A percentile compares a stretch with the other conserved stretches of the same genome.
phyloP scores from a whole-genome alignment of 2,797 vertebrate species.

The Hylomyscus alleni region DNA sequence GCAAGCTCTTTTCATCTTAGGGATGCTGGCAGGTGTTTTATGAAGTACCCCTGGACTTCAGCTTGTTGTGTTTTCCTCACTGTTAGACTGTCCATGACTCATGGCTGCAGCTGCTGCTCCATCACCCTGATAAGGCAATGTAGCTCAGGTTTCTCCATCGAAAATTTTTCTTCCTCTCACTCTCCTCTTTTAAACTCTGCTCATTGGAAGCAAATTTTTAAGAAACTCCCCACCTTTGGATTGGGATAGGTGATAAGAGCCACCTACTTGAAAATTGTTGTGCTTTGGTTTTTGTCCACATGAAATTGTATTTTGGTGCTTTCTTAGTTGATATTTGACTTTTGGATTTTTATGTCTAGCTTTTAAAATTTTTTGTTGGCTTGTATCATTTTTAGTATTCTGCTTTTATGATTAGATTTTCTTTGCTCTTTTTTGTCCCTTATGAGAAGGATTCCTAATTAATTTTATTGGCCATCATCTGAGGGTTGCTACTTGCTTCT shows the following conservation, averaged over 20 bases:
- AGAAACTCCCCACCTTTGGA: neutral
- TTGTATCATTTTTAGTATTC: neutral
- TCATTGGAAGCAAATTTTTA: conserved; percentile 2
- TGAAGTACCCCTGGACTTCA: neutral
- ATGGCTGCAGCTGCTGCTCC: neutral
- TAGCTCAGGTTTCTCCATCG: neutral
- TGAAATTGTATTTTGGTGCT: conserved; percentile 32
- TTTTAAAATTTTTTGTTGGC: conserved; percentile 5
- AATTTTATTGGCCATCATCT: neutral
- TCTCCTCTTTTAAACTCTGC: neutral
- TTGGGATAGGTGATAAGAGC: neutral
- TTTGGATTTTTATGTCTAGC: conserved; percentile 3
- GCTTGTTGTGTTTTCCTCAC: neutral
- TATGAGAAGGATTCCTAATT: neutral
- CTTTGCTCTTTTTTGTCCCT: neutral
- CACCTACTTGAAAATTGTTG: neutral
- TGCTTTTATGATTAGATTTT: conserved; percentile 26
- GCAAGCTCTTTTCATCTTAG: neutral
- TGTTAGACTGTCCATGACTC: neutral
- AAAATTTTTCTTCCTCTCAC: neutral
- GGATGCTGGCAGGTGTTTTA: no score
- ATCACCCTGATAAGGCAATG: neutral
- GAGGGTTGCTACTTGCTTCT: neutral
- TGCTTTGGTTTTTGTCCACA: neutral
- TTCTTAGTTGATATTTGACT: conserved; percentile 3